phyloP scores from a whole-genome alignment of 2,888 invertebrate genomes.

The Drepana falcataria region DNA sequence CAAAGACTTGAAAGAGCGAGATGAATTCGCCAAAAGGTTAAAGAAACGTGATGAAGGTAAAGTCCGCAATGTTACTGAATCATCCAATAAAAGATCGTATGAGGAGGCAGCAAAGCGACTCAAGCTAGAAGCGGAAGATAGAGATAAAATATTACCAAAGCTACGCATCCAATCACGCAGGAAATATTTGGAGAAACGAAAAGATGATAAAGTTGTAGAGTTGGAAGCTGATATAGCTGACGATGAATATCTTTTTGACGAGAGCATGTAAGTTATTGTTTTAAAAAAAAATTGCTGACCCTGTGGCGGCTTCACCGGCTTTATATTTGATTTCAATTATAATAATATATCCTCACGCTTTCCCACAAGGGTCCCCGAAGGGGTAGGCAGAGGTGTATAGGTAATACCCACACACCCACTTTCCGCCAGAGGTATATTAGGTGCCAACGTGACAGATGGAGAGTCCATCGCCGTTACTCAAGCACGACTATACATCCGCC shows the following conservation, averaged over 20 bases:
- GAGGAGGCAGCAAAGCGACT: conserved; percentile 95
- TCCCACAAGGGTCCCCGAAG: no score
- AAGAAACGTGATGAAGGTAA: conserved; percentile 93
- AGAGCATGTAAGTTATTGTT: conserved; percentile 83
- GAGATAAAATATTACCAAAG: conserved; percentile 91
- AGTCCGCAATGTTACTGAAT: conserved; percentile 87
- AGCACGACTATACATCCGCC: no score
- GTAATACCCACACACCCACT: no score
- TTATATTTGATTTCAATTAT: no score
- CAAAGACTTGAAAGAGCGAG: conserved; percentile 92
- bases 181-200: conserved; percentile 96
- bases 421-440: no score
- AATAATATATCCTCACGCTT: no score
- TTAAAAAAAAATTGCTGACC: no score
- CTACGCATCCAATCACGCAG: conserved; percentile 93
- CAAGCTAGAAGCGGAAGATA: conserved; percentile 91
- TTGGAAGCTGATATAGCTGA: conserved; percentile 96
- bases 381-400: no score
- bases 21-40: conserved; percentile 94
- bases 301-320: no score
- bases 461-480: no score
- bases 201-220: conserved; percentile 97
- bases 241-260: conserved; percentile 96
- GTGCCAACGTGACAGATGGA: no score
- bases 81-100: conserved; percentile 83